Base-by-base conservation (phyloP, 2,888 invertebrate species). In the Poecilus cupreus region DNA sequence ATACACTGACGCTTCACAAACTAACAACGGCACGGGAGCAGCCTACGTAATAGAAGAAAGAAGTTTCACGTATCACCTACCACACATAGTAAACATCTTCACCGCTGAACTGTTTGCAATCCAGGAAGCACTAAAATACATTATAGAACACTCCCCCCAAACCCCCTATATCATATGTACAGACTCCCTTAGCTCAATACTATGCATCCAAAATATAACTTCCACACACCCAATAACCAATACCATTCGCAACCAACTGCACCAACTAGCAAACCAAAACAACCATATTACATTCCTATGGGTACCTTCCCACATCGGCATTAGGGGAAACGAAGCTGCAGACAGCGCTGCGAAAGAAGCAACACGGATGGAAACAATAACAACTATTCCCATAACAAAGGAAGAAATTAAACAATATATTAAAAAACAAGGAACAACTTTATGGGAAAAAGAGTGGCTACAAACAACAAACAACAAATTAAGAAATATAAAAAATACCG, bases 381-480 rank as follows among this genome's bases (percentile, higher is more conserved):
- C 51, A 51, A 51, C 18, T 51, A 18, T 4, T 8, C 51, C 51
- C 18, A 51, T 18, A 8, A 51, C 51, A 13, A 51, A 8, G 2
- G 18, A 51, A 16, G 51, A 51, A 13, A 18, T 46, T 10, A 32
- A 72, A 72, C 13, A 43, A 43, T 8, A 20, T 2, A 20, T 22
- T 18, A 43, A 72, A 72, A 39, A 39, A 18, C 20, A 37, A 20
- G 13, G 37, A 43, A 18, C 13, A 43, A 43, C 43, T 10, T 1
- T 18, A 46, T 72, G 72, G 39, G n/a, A n/a, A n/a, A n/a, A n/a
- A n/a, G n/a, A n/a, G n/a, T n/a, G n/a, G n/a, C n/a, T n/a, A n/a
- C n/a, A 39, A 39, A 72, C 43, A 2, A 72, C 20, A 39, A 72
- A 72, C 8, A 72, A 72, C 46, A 72, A 72, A 72, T 20, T 70